A percentile compares a stretch with the other conserved stretches of the same genome.
phyloP scores from a whole-genome alignment of 2,797 vertebrate species.

The Strix occidentalis region DNA sequence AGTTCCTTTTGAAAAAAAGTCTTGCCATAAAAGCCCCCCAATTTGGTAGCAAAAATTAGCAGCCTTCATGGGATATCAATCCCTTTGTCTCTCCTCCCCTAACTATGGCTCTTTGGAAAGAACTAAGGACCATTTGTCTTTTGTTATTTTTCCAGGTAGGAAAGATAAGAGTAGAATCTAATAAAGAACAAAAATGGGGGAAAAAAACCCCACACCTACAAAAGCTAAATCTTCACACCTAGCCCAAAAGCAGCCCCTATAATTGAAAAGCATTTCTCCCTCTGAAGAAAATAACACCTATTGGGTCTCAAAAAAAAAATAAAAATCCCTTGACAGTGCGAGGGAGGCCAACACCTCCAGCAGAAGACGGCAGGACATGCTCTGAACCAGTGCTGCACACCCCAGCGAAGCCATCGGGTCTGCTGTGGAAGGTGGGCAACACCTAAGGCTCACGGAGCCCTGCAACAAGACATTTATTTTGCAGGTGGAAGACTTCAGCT shows the following conservation, averaged over 20 bases:
- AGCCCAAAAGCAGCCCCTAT: background rate
- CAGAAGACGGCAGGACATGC: background rate
- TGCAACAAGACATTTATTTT: background rate
- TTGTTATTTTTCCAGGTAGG: constrained; percentile 46
- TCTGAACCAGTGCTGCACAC: background rate
- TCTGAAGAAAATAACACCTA: constrained; percentile 1
- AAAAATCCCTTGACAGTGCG: background rate
- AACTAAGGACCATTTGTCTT: constrained; percentile 25
- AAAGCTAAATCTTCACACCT: constrained; percentile 58
- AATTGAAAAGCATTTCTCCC: constrained; percentile 30
- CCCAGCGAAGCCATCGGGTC: background rate
- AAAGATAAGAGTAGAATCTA: constrained; percentile 16
- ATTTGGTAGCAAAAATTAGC: constrained; percentile 46
- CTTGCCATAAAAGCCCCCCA: constrained; percentile 11
- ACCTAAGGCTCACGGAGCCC: background rate
- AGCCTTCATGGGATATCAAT: constrained; percentile 23
- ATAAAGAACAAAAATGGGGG: constrained; percentile 25
- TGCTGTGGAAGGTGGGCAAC: background rate
- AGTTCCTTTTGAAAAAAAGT: background rate
- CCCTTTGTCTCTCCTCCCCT: constrained; percentile 30
- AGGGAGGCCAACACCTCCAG: background rate
- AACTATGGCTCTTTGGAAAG: background rate
- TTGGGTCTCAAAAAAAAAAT: background rate
- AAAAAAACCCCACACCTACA: background rate
- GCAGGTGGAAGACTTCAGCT: background rate